Evolutionary conservation across 1,140 invertebrate genomes (phyloP).

Genomic region (Nebria ingens): DNA sequence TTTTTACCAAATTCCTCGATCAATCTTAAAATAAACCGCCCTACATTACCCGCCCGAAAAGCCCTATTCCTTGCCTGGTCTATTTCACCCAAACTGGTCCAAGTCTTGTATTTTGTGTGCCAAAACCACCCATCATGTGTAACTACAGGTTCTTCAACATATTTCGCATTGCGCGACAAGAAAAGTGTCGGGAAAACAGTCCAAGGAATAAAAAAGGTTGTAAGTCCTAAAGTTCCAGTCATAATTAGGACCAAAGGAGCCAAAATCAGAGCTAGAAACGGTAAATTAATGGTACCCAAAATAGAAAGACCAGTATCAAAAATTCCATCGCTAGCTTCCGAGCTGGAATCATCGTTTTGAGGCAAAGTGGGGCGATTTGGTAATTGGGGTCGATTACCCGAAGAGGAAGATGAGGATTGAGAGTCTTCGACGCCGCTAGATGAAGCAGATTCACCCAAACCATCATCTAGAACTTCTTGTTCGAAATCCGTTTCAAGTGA

Average conservation of each 20-base stretch:
- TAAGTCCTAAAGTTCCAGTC: conserved; percentile 23
- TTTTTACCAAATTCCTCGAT: conserved; percentile 15
- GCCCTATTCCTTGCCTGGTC: background rate
- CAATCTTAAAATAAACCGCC: conserved; percentile 1
- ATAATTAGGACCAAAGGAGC: conserved; percentile 28
- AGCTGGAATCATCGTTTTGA: background rate
- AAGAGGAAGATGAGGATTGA: background rate
- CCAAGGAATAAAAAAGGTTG: conserved; percentile 26
- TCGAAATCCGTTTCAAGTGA: background rate
- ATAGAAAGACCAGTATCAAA: background rate
- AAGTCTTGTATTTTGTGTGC: conserved; percentile 16
- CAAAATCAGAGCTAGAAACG: conserved; percentile 21
- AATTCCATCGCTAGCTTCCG: background rate
- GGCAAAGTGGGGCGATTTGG: background rate
- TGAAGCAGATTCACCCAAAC: background rate
- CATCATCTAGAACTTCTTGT: background rate
- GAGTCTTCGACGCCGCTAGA: background rate
- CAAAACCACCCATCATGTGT: conserved; percentile 13
- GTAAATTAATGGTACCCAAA: background rate
- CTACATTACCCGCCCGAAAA: conserved; percentile 11
- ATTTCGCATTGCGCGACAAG: conserved; percentile 19
- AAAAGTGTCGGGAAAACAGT: conserved; percentile 18
- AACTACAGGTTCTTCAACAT: conserved; percentile 2
- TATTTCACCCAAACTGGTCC: conserved; percentile 14
- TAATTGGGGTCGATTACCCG: background rate